phyloP scores from a whole-genome alignment of 2,888 invertebrate species.

The Limnephilus auricula region DNA sequence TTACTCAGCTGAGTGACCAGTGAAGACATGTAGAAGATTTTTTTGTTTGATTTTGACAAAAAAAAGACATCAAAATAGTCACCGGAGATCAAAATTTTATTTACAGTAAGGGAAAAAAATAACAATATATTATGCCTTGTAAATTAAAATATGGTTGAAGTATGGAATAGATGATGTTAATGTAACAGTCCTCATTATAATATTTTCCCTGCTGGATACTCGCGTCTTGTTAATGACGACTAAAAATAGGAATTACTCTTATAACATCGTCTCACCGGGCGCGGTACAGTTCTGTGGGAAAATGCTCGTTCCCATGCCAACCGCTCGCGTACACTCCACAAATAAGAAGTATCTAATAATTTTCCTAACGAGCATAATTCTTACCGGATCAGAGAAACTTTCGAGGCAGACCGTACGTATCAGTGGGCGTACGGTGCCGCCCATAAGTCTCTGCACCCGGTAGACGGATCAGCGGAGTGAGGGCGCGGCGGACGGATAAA shows the following conservation, averaged over 20 bases:
- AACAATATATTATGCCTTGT: too few relatives aligned
- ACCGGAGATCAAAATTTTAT: too few relatives aligned
- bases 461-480: background rate
- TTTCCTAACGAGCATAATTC: constrained; percentile 5
- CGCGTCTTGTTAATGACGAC: background rate
- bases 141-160: too few relatives aligned
- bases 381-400: background rate
- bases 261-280: constrained; percentile 15
- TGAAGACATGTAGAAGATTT: too few relatives aligned
- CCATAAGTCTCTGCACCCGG: background rate
- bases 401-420: constrained; percentile 14
- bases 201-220: background rate
- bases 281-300: constrained; percentile 60
- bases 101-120: too few relatives aligned
- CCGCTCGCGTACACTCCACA: constrained; percentile 58
- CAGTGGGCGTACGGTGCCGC: constrained; percentile 2
- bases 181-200: too few relatives aligned
- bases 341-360: constrained; percentile 11
- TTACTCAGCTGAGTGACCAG: too few relatives aligned
- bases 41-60: too few relatives aligned
- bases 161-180: too few relatives aligned
- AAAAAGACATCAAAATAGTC: too few relatives aligned
- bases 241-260: background rate
- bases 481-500: background rate
- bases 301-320: constrained; percentile 64